phyloP scores from a whole-genome alignment of 2,797 vertebrate species.

The Cryptoblepharus egeriae region DNA sequence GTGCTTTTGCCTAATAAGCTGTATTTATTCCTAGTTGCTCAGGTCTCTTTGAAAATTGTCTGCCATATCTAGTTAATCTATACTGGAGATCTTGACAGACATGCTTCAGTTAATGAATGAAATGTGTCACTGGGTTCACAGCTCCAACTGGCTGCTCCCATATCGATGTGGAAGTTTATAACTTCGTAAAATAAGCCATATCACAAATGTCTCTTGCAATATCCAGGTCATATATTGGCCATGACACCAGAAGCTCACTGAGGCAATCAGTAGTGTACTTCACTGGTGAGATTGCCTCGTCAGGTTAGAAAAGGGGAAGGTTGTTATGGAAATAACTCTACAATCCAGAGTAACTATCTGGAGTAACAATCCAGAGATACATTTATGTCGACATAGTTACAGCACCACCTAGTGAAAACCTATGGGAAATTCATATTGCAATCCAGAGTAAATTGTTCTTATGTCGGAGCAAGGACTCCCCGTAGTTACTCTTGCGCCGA shows the following conservation, averaged over 20 bases:
- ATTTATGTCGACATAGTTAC: too few species aligned
- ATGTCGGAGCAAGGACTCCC: too few species aligned
- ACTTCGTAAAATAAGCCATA: conserved; percentile 15
- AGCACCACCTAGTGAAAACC: too few species aligned
- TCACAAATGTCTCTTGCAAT: not conserved
- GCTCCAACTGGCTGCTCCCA: not conserved
- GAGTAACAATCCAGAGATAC: too few species aligned
- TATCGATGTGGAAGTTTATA: not conserved
- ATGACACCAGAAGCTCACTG: not conserved
- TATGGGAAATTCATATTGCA: too few species aligned
- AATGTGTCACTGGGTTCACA: not conserved
- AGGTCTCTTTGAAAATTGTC: not conserved
- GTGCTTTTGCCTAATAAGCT: not conserved
- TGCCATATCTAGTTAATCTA: conserved; percentile 17
- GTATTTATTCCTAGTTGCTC: rapidly evolving
- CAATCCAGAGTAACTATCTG: too few species aligned
- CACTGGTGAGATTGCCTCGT: not conserved
- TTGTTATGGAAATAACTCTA: not conserved
- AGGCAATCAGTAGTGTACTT: not conserved
- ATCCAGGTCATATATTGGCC: not conserved
- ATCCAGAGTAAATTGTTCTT: too few species aligned
- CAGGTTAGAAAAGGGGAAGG: not conserved
- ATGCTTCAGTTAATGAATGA: not conserved
- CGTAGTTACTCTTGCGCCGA: too few species aligned
- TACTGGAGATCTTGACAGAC: conserved; percentile 11